Evolutionary conservation across 2,888 invertebrate species (phyloP).

Genomic region (Plebejus argus): DNA sequence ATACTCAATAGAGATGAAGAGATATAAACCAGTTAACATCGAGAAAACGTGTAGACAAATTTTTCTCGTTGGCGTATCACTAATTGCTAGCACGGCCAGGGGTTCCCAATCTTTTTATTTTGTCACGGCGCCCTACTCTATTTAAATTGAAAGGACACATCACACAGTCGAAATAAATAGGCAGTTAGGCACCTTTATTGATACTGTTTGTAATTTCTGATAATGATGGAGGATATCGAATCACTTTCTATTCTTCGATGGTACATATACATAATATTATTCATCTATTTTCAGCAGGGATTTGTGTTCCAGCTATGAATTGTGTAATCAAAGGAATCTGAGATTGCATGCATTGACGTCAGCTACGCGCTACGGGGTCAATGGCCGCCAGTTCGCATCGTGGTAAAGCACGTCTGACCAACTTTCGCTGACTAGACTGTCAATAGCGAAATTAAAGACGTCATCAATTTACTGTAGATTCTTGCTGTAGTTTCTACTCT

Average conservation of each 20-base stretch:
- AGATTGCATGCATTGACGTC: constrained; percentile 24
- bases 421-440: constrained; percentile 17
- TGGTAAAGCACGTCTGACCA: constrained; percentile 27
- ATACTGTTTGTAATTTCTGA: not conserved
- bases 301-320: not conserved
- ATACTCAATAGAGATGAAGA: too few species aligned
- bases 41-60: too few species aligned
- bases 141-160: too few species aligned
- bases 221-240: too few species aligned
- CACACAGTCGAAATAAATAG: too few species aligned
- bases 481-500: not conserved
- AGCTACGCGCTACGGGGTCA: constrained; percentile 5
- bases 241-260: too few species aligned
- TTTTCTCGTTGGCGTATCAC: too few species aligned
- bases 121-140: too few species aligned
- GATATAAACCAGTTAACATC: too few species aligned
- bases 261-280: not conserved
- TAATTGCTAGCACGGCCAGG: too few species aligned
- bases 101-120: too few species aligned
- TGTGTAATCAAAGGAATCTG: not conserved
- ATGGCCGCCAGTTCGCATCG: not conserved
- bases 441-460: constrained; percentile 14
- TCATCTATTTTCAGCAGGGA: not conserved
- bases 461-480: not conserved
- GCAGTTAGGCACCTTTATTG: not conserved